Base-by-base conservation (phyloP, 2,113 vertebrate genomes). In the Arvicanthis niloticus region DNA sequence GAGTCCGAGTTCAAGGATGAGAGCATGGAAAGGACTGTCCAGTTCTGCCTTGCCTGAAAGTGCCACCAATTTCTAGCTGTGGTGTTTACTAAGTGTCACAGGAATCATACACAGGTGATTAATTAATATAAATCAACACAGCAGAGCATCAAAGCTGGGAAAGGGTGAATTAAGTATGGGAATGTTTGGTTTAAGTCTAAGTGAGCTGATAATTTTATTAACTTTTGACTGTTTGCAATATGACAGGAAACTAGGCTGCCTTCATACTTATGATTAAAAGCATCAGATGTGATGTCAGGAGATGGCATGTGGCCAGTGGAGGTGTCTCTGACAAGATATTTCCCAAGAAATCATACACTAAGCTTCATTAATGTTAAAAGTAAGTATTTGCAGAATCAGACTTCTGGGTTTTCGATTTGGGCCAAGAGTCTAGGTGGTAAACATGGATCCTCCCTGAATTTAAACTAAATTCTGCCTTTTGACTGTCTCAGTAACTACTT, bases 341-440 rank as follows among this genome's bases (percentile, higher is more conserved):
- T 82, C 37, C 24, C 53, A 58, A 56, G n/a, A 82, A 82, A 7
- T 40, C 53, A 82, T 15, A n/a, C 21, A 58, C 21, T 82, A 82
- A 82, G 58, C 26, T 58, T 82, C 37, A 0, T 84, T 84, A 84
- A 62, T 84, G n/a, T 62, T 62, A 84, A 84, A 84, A 84, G 8
- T 19, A 78, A 78, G 56, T 84, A 29, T 84, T 90, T 72, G 45
- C 84, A 72, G 67, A 90, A 93, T 97, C 65, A 87, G 92, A 45
- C 29, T 93, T 15, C 58, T n/a, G n/a, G 53, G 91, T 92, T 91
- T 95, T 95, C 94, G 72, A 97, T 88, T 98, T 98, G 97, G 97
- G 94, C 96, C 96, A 96, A 60, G 95, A 97, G 96, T 88, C 93
- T 91, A 94, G 12, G 82, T 96, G 78, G 91, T 97, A 95, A 89